Percentiles rank a stretch among this genome's conserved stretches.
phyloP scores from a whole-genome alignment of 2,888 invertebrate species.

The Formica aserva region DNA sequence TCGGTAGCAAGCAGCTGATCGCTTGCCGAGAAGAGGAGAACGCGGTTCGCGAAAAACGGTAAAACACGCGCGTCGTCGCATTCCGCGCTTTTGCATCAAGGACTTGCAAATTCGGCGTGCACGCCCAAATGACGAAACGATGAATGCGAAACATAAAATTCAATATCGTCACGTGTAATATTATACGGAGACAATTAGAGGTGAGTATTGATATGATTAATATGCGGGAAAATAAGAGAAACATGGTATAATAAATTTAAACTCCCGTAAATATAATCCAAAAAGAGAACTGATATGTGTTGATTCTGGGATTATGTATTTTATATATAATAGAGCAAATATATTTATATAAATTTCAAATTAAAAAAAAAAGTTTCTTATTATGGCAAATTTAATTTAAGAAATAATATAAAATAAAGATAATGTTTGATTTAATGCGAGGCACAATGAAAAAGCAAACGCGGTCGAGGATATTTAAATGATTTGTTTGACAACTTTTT shows the following conservation, averaged over 20 bases:
- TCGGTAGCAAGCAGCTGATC: background rate
- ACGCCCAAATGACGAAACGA: slow-evolving; percentile 7
- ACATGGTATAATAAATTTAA: background rate
- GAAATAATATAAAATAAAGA: background rate
- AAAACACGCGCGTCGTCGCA: background rate
- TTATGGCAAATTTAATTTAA: background rate
- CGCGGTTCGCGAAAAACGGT: background rate
- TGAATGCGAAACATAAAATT: background rate
- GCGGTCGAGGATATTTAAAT: slow-evolving; percentile 4
- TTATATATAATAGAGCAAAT: background rate
- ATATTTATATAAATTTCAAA: background rate
- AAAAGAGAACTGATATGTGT: background rate
- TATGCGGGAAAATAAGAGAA: background rate
- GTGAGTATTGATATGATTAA: slow-evolving; percentile 3
- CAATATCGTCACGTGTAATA: background rate
- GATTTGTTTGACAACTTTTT: slow-evolving; percentile 18
- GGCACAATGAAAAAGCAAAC: background rate
- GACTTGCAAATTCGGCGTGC: background rate
- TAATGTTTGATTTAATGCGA: background rate
- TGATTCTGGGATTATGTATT: background rate
- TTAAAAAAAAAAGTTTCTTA: background rate
- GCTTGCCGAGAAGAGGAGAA: background rate
- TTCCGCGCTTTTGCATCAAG: background rate
- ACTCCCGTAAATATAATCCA: background rate
- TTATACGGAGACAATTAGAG: background rate